Evolutionary conservation across 2,113 vertebrate genomes (phyloP).

Genomic region (Panurus biarmicus): DNA sequence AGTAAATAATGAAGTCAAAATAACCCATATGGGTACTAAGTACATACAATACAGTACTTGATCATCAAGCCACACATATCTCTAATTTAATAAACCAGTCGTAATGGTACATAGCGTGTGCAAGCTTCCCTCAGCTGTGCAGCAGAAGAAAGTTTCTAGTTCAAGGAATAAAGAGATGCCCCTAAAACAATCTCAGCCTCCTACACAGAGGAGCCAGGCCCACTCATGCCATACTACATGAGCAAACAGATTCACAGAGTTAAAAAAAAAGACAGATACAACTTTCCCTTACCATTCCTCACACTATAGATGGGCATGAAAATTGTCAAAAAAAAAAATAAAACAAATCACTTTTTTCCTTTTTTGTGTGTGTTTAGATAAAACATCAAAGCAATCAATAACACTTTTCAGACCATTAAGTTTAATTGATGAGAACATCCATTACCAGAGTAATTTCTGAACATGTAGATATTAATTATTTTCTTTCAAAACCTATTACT

Average conservation of each 20-base stretch:
- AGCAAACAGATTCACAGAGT: neutral
- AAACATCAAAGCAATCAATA: neutral
- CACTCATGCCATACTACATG: neutral
- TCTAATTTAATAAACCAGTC: neutral
- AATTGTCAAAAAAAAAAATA: neutral
- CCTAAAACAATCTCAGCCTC: neutral
- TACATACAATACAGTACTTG: neutral
- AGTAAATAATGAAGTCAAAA: neutral
- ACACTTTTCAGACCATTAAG: neutral
- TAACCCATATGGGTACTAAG: neutral
- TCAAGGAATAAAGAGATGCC: neutral
- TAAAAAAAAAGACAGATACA: neutral
- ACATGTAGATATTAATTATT: neutral
- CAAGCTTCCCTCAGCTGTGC: neutral
- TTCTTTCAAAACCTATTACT: neutral
- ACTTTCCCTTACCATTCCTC: neutral
- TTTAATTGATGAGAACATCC: neutral
- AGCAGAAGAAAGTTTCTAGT: neutral
- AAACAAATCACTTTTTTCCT: neutral
- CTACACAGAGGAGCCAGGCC: neutral
- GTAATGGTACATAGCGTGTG: neutral
- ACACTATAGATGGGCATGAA: neutral
- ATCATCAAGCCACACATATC: neutral
- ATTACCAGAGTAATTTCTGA: neutral
- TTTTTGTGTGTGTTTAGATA: neutral